These are phyloP conservation scores for Alosa sapidissima DNA, from an alignment of 2,797 vertebrate species.

Conservation along the genomic window DNA sequence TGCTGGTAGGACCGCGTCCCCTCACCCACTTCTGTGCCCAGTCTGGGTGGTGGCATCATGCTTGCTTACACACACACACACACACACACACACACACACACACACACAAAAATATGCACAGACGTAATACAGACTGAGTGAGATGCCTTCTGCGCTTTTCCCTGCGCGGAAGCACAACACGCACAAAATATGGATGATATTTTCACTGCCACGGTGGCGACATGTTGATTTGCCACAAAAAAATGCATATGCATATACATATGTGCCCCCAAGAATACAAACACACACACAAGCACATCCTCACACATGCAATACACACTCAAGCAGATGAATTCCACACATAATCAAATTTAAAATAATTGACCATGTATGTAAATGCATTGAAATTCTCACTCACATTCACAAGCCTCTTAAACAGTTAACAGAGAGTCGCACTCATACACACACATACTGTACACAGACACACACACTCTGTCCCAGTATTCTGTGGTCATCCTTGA, in stretches of 20 bases:
- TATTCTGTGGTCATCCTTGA: conserved; percentile 61
- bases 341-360: not conserved
- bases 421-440: not conserved
- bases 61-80: not conserved
- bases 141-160: not conserved
- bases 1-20: not conserved
- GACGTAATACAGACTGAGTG: not conserved
- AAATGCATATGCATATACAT: conserved; percentile 11
- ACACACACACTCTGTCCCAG: not conserved
- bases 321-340: not conserved
- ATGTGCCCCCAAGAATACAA: not conserved
- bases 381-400: not conserved
- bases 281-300: conserved; percentile 24
- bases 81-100: conserved; percentile 15
- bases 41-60: not conserved
- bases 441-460: not conserved
- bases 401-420: not conserved
- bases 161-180: not conserved
- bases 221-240: not conserved
- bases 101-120: conserved; percentile 13
- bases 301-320: not conserved
- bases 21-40: conserved; percentile 14
- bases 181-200: not conserved
- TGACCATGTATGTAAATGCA: not conserved
- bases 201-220: not conserved